These are phyloP conservation scores for Petrocephalus sullivani DNA, from an alignment of 2,797 vertebrate species.

Conservation along the genomic window DNA sequence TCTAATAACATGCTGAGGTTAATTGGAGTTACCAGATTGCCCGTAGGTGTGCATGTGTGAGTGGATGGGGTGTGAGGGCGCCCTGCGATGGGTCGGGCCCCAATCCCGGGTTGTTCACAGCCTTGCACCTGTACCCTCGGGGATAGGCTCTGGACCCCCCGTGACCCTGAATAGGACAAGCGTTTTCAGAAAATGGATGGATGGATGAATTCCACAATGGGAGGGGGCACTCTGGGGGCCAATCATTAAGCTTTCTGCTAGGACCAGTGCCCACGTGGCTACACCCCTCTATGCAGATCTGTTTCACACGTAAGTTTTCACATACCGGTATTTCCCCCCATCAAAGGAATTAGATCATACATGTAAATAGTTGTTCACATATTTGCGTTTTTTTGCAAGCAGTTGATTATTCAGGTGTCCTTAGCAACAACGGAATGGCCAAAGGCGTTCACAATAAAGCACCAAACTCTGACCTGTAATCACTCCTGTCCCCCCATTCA, in stretches of 20 bases:
- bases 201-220: no score
- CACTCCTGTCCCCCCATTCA: not conserved
- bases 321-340: not conserved
- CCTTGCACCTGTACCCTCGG: no score
- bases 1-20: no score
- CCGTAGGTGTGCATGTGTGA: no score
- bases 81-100: no score
- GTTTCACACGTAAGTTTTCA: not conserved
- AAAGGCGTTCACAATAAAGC: not conserved
- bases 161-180: no score
- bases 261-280: not conserved
- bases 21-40: no score
- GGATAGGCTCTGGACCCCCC: no score
- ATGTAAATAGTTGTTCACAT: not conserved
- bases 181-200: no score
- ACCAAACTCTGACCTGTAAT: constrained; percentile 5
- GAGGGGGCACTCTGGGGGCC: not conserved
- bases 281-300: not conserved
- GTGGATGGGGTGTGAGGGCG: no score
- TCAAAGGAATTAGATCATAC: not conserved
- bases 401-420: not conserved
- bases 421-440: not conserved
- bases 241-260: not conserved
- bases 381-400: not conserved
- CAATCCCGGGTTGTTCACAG: no score